Evolutionary conservation across 30 jellyfish, hydroid and myxozoan genomes (phyloP), one percentile per base, ranked within the genome.

Genomic region (Clytia hemisphaerica): DNA sequence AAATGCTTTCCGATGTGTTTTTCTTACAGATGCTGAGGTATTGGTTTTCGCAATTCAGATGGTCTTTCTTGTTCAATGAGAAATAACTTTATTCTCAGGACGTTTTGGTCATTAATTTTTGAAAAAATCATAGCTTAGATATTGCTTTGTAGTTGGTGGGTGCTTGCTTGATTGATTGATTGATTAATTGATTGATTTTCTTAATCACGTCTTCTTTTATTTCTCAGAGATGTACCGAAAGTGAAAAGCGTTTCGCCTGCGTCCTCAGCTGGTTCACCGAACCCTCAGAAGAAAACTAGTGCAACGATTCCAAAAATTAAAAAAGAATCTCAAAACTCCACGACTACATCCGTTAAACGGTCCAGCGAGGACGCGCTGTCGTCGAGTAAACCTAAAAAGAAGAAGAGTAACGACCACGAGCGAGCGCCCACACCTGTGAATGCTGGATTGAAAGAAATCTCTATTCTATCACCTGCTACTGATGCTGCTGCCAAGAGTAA

Each of bases 351-450:
- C 18, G 58, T 32, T 28, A 86, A 86, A 63, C 51, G 92, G 35
- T 22, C 93, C 3, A 21, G 55, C 35, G 98, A 89, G 2, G 94
- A 81, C 63, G 57, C 67, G 6, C 64, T 55, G 3, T 4, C 44
- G 0, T 3, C 81, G 12, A 86, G 60, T 28, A 89, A 89, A 54
- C 38, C 80, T 29, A 89, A 89, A 61, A 89, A 89, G 85, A 89
- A 89, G 59, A 80, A 76, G 50, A 37, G 62, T 15, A 95, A 89
- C 5, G 82, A 75, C 22, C 50, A 33, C 24, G 71, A 46, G 22
- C 38, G 76, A 6, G 34, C 51, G 4, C 88, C 75, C 33, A 54
- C 80, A 12, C 49, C 50, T n/a, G 28, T 76, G 28, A 77, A 70
- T 35, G 3, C 80, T 27, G 29, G 57, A 26, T 78, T 82, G n/a